These are phyloP conservation scores for Andinoacara biseriatus DNA, from an alignment of 2,113 vertebrate species.

Conservation along the genomic window DNA sequence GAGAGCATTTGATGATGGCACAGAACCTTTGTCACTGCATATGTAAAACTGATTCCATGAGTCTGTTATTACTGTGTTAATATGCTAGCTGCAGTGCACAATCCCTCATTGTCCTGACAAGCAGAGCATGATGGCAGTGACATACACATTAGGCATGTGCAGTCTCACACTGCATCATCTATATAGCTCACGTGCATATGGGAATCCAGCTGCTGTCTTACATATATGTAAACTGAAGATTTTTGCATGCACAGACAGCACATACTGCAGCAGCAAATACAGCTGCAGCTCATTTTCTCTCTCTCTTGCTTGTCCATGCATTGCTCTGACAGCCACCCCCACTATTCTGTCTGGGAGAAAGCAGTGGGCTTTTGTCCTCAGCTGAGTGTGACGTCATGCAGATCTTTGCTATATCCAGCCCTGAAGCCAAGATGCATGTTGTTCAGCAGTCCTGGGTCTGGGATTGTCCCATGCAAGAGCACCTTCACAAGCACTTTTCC, in stretches of 20 bases:
- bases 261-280: conserved; percentile 44
- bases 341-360: conserved; percentile 69
- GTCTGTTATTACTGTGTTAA: conserved; percentile 23
- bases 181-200: conserved; percentile 43
- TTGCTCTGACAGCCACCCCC: conserved; percentile 54
- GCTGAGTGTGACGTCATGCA: conserved; percentile 76
- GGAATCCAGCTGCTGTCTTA: conserved; percentile 34
- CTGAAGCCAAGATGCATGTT: conserved; percentile 58
- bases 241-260: conserved; percentile 15
- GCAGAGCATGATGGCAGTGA: conserved; percentile 48
- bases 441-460: conserved; percentile 37
- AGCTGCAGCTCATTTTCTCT: conserved; percentile 30
- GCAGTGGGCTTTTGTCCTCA: conserved; percentile 80
- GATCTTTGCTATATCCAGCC: conserved; percentile 60
- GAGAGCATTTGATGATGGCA: conserved; percentile 12
- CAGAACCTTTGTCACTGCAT: neutral
- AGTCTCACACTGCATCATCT: conserved; percentile 41
- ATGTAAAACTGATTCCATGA: neutral
- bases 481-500: conserved; percentile 30
- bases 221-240: conserved; percentile 28
- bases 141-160: conserved; percentile 42
- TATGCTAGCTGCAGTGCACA: conserved; percentile 22
- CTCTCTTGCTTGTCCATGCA: conserved; percentile 41
- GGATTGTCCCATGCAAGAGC: conserved; percentile 46
- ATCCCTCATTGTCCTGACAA: conserved; percentile 51